Conservation (phyloP, 2,113 vertebrate species). For the Sinosuthora webbiana region DNA sequence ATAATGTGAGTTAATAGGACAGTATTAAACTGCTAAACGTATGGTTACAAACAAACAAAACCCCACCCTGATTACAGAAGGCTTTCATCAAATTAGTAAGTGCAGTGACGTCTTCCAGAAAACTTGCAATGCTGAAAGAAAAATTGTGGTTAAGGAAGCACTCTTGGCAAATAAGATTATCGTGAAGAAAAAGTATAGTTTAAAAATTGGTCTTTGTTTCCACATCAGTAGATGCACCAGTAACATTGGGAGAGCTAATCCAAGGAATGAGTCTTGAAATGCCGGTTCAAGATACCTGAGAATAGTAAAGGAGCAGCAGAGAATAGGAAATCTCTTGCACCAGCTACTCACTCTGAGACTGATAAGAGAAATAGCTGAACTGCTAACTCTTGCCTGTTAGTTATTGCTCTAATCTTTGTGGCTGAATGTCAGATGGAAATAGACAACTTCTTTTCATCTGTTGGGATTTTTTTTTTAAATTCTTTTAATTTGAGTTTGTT, state of each 20-base stretch:
- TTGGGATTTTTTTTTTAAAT: background rate
- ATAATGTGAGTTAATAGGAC: background rate
- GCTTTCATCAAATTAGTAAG: background rate
- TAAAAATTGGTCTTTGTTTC: background rate
- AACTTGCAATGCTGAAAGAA: background rate
- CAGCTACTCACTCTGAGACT: background rate
- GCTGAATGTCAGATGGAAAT: background rate
- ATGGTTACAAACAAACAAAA: background rate
- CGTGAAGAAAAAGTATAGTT: background rate
- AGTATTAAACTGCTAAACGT: background rate
- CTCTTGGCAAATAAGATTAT: background rate
- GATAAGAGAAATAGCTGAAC: background rate
- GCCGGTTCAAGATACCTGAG: background rate
- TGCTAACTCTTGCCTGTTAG: background rate
- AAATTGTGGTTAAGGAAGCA: background rate
- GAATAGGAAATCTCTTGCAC: background rate
- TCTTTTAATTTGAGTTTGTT: background rate
- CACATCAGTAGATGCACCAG: background rate
- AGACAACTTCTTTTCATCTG: background rate
- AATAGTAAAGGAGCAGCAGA: background rate
- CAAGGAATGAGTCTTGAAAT: background rate
- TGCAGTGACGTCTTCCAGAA: background rate
- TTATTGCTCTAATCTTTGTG: background rate
- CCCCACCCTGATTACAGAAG: background rate
- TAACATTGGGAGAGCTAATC: background rate